Evolutionary conservation across 92 coral and sea anemone genomes (phyloP), one percentile per base, ranked within the genome.

Genomic region (Pocillopora meandrina): DNA sequence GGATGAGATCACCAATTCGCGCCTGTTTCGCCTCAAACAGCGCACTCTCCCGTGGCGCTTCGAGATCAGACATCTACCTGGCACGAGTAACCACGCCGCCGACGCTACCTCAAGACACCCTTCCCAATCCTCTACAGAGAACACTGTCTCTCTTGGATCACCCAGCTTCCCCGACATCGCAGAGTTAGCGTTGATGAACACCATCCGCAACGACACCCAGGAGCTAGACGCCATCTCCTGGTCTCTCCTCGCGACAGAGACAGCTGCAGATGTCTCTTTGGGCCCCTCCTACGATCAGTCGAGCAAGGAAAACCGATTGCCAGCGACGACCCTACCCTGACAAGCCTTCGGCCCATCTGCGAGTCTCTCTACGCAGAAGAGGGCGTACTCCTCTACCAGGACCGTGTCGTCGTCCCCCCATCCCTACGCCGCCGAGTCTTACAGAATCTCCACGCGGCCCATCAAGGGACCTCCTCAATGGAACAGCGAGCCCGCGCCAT

Each of bases 1-100:
- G 36, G 77, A 73, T 33, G 77, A 72, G 60, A 72, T 72, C 2
- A n/a, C 76, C 18, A 49, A 73, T 9, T 73, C 61, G 2, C 61
- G 81, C 18, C 84, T 88, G 73, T 80, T 91, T 91, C 82, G 89
- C 18, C 91, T 88, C 23, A 89, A 91, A 64, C 93, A 92, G 92
- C 91, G 87, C 60, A 92, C 95, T 84, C 92, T 92, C 33, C 88
- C 91, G 66, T 86, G 93, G 95, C 87, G 95, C 70, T 89, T 89
- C 66, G 78, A 84, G 78, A 92, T 89, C 73, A 47, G 10, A n/a
- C 95, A 92, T 92, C 84, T 49, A 65, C 95, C 92, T 19, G 89
- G 91, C 82, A 92, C 86, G 56, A 69, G 74, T 76, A 92, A 89
- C 88, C 75, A 52, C 36, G 87, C 95, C 17, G 91, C 95, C 26